phyloP scores from a whole-genome alignment of 2,888 invertebrate genomes.

The Gastracanthus pulcherrimus region DNA sequence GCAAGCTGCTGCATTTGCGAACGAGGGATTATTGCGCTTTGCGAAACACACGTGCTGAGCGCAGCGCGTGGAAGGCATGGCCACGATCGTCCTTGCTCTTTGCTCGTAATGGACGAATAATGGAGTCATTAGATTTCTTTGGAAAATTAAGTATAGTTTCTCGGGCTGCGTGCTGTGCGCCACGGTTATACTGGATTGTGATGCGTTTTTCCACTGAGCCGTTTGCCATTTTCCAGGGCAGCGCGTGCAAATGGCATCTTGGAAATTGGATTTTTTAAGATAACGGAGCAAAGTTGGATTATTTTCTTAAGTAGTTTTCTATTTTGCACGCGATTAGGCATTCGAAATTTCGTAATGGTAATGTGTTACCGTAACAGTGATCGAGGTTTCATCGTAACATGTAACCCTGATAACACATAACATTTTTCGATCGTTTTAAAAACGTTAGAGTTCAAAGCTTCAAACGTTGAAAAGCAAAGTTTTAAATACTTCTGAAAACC shows the following conservation, averaged over 20 bases:
- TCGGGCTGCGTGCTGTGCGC: neutral
- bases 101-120: conserved; percentile 6
- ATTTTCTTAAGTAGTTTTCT: too few species aligned
- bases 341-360: neutral
- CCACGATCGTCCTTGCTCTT: conserved; percentile 4
- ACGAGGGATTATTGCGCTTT: conserved; percentile 13
- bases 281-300: neutral
- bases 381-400: too few species aligned
- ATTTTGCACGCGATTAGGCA: neutral
- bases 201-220: neutral
- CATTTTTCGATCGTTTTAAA: too few species aligned
- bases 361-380: neutral
- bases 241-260: neutral
- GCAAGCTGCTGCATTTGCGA: neutral
- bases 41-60: conserved; percentile 22
- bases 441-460: too few species aligned
- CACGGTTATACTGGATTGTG: neutral
- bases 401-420: too few species aligned
- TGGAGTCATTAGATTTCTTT: conserved; percentile 29
- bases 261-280: neutral
- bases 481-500: too few species aligned
- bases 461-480: too few species aligned
- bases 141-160: conserved; percentile 30
- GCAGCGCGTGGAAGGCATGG: neutral
- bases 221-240: conserved; percentile 15